These are phyloP conservation scores for Archips crataeganus DNA, from an alignment of 2,888 invertebrate species.

Conservation along the genomic window DNA sequence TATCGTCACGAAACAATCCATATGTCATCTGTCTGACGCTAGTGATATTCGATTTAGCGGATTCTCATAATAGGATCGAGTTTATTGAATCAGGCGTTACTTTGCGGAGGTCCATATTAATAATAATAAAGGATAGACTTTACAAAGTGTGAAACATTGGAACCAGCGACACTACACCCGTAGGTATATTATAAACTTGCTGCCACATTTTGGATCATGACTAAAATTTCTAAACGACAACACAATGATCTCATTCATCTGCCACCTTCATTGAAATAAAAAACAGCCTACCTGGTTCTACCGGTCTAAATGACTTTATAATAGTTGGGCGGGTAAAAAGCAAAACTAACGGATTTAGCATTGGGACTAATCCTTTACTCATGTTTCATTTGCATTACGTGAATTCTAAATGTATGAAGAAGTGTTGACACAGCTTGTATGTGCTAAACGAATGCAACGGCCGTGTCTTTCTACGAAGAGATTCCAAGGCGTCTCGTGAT, in stretches of 20 bases:
- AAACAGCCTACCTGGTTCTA: background rate
- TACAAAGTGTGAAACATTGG: background rate
- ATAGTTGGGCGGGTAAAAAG: background rate
- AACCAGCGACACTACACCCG: background rate
- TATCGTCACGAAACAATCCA: background rate
- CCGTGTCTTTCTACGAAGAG: slow-evolving; percentile 47
- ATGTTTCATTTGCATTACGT: slow-evolving; percentile 33
- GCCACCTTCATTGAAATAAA: background rate
- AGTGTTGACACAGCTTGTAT: slow-evolving; percentile 49
- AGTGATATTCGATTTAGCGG: background rate
- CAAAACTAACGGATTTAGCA: background rate
- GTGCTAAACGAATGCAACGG: slow-evolving; percentile 41
- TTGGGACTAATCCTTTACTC: background rate
- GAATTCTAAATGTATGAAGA: slow-evolving; percentile 32
- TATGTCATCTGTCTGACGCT: background rate
- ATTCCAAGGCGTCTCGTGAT: slow-evolving; percentile 47
- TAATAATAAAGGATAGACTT: background rate
- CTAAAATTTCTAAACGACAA: background rate
- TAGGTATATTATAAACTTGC: background rate
- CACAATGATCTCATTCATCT: slow-evolving; percentile 2
- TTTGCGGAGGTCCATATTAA: too few relatives aligned
- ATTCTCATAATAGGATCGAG: background rate
- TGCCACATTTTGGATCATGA: background rate
- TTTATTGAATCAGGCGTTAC: background rate
- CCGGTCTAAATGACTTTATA: background rate